Conservation (phyloP, 2,888 invertebrate species). For the Nezara viridula region DNA sequence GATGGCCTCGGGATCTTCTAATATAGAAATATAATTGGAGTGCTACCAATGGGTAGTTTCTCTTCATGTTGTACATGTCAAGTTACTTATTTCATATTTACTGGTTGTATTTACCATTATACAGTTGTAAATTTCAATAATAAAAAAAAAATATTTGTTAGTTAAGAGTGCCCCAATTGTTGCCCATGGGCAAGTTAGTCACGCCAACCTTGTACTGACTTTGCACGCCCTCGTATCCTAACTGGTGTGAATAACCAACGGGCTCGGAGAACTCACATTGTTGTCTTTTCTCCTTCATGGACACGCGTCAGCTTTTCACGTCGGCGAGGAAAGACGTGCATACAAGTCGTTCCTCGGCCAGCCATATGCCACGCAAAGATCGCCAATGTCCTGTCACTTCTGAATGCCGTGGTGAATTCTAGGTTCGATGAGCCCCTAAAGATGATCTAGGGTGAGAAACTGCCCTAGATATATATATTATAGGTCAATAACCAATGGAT, state of each 20-base stretch:
- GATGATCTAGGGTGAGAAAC: neutral
- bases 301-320: slow-evolving; percentile 15
- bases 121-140: too few relatives aligned
- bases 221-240: neutral
- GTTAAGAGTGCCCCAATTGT: too few relatives aligned
- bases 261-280: neutral
- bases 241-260: neutral
- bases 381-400: neutral
- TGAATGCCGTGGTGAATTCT: neutral
- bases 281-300: slow-evolving; percentile 2
- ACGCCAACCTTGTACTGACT: neutral
- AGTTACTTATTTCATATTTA: too few relatives aligned
- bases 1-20: too few relatives aligned
- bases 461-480: neutral
- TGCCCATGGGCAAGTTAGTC: too few relatives aligned
- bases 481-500: neutral
- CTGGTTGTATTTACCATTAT: too few relatives aligned
- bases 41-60: too few relatives aligned
- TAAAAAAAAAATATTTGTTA: too few relatives aligned
- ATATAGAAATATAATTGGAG: too few relatives aligned
- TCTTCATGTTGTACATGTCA: too few relatives aligned
- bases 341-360: neutral
- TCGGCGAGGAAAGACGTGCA: neutral
- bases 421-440: neutral
- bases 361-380: neutral